These are phyloP conservation scores for Callosobruchus maculatus DNA, from an alignment of 2,888 invertebrate species.

Conservation along the genomic window DNA sequence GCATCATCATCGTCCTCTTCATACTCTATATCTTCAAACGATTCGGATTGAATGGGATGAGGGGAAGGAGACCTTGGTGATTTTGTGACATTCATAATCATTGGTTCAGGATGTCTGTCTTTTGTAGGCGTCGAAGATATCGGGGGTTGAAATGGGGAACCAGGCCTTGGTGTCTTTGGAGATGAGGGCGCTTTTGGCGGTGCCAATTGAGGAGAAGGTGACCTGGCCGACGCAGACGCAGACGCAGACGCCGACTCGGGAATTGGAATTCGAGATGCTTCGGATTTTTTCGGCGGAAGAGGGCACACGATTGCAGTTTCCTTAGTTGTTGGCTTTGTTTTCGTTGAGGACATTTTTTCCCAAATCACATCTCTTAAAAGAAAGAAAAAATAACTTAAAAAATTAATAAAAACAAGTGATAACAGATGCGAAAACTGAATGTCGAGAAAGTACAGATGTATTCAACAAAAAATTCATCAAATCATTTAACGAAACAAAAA, in stretches of 20 bases:
- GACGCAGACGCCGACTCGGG: too few species aligned
- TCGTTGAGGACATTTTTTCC: background rate
- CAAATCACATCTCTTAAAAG: background rate
- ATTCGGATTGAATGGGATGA: slow-evolving; percentile 36
- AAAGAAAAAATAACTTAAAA: slow-evolving; percentile 12
- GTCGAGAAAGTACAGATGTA: background rate
- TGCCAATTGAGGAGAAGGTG: slow-evolving; percentile 14
- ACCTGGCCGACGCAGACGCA: slow-evolving; percentile 21
- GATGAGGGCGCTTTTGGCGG: slow-evolving; percentile 9
- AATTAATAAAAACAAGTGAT: slow-evolving; percentile 13
- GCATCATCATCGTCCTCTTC: slow-evolving; percentile 36
- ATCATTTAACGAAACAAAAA: too few species aligned
- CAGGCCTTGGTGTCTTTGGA: slow-evolving; percentile 11
- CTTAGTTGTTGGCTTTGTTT: slow-evolving; percentile 11
- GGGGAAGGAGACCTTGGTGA: slow-evolving; percentile 37
- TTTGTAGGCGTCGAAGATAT: background rate
- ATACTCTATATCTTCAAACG: slow-evolving; percentile 35
- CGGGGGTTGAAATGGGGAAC: background rate
- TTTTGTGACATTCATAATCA: background rate
- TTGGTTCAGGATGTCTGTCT: background rate
- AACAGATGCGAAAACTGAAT: too few species aligned
- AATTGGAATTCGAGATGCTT: slow-evolving; percentile 22
- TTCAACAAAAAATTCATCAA: too few species aligned
- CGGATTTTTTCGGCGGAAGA: background rate
- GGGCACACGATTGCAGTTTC: slow-evolving; percentile 28